Evolutionary conservation across 2,888 invertebrate genomes (phyloP), one percentile per base, ranked within the genome.

Genomic region (Cryptus viduatorius): DNA sequence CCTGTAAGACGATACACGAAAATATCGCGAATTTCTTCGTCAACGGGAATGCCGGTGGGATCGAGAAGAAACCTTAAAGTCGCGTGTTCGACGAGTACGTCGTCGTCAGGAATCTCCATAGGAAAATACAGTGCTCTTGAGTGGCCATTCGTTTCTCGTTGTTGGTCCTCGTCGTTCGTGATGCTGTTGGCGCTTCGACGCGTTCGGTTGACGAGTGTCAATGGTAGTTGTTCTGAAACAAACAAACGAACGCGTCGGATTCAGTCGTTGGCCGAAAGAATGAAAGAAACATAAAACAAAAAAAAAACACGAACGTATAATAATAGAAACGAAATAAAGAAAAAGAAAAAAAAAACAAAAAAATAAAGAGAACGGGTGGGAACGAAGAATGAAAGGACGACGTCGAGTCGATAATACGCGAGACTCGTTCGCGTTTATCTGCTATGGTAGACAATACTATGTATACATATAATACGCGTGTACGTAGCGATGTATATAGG

Each of bases 51-150:
- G 72, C 3, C 86, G 72, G 79, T 88, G 71, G 81, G 50, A 44
- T 90, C 89, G 4, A 94, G 86, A 3, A 95, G 88, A 10, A 95
- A 86, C 79, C 95, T 93, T 73, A 95, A 88, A 73, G 94, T 93
- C 61, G 95, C 95, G 88, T 94, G 94, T 83, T 95, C 94, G 1
- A 95, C 92, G 42, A 86, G 71, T 24, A 84, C 71, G 75, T 88
- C 88, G 31, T 87, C 83, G 67, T 86, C 82, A 31, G 88, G 85
- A 14, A 91, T 86, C 69, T 87, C 87, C 61, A 92, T 77, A 59
- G 91, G 90, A 75, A 92, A 92, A 86, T 88, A 90, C 68, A 91
- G 59, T 2, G 83, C 12, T 4, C 12, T 50, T 19, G 48, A 10
- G 19, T 16, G 12, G 19, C 0, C 16, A 0, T 1, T 19, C 53